Percentiles rank a stretch among this genome's conserved stretches.
These are phyloP conservation scores for Conus ventricosus DNA, from an alignment of 1,140 invertebrate species.

Conservation along the genomic window DNA sequence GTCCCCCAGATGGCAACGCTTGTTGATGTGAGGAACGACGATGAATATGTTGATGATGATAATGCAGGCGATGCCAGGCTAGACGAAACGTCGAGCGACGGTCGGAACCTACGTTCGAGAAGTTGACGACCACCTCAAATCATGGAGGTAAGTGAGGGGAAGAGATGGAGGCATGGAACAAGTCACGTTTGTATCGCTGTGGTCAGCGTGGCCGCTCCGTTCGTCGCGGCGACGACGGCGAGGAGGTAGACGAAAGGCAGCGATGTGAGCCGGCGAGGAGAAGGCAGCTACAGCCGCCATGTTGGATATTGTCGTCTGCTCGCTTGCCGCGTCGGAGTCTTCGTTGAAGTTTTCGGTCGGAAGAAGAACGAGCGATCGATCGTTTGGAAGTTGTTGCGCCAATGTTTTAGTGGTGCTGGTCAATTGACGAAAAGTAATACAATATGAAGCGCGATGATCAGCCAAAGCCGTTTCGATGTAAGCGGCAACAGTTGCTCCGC, in stretches of 20 bases:
- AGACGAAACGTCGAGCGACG: not conserved
- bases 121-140: not conserved
- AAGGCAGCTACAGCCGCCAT: slow-evolving; percentile 13
- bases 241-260: slow-evolving; percentile 24
- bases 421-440: not conserved
- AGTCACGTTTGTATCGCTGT: not conserved
- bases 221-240: slow-evolving; percentile 32
- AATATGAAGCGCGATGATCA: not conserved
- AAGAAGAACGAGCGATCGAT: not conserved
- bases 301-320: slow-evolving; percentile 31
- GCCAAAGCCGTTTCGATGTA: not conserved
- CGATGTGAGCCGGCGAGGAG: slow-evolving; percentile 8
- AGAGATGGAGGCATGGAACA: not conserved
- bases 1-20: slow-evolving; percentile 36
- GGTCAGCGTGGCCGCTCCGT: not conserved
- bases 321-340: not conserved
- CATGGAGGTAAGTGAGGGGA: slow-evolving; percentile 17
- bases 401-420: not conserved
- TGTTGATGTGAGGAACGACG: slow-evolving; percentile 35
- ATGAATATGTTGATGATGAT: slow-evolving; percentile 38
- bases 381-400: not conserved
- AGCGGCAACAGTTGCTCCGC: not conserved
- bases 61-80: slow-evolving; percentile 17
- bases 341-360: not conserved
- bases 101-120: not conserved